Evolutionary conservation across 53 echinoderm and acorn worm species (phyloP).

Genomic region (Arbacia lixula): DNA sequence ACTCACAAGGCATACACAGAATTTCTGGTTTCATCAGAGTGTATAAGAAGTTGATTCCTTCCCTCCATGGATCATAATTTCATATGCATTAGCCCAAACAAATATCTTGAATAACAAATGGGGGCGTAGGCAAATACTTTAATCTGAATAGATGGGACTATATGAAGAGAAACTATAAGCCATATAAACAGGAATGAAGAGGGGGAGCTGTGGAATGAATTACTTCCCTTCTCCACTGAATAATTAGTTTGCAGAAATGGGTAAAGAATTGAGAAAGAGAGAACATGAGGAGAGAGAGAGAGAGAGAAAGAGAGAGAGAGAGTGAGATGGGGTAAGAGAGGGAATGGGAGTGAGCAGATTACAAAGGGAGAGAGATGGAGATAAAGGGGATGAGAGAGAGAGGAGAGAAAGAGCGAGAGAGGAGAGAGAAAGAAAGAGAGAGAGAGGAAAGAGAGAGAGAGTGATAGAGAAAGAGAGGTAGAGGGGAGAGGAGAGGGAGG

Average conservation of each 20-base stretch:
- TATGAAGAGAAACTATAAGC: too few species aligned
- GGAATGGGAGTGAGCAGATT: background rate
- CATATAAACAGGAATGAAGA: too few species aligned
- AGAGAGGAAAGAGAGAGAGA: background rate
- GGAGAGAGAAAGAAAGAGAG: background rate
- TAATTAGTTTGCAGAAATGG: slow-evolving; percentile 25
- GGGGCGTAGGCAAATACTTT: too few species aligned
- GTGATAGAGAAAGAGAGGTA: background rate
- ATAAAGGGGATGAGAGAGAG: background rate
- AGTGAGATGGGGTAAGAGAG: background rate
- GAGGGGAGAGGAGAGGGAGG: background rate
- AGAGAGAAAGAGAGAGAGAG: background rate
- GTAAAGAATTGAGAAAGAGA: background rate
- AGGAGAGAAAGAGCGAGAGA: background rate
- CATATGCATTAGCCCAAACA: too few species aligned
- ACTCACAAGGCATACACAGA: too few species aligned
- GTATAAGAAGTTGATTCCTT: too few species aligned
- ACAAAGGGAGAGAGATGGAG: background rate
- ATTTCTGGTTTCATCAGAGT: too few species aligned
- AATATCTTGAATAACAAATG: too few species aligned
- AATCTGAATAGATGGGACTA: too few species aligned
- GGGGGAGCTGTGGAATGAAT: too few species aligned
- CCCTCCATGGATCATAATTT: too few species aligned
- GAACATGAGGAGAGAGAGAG: background rate
- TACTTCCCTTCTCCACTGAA: background rate